Evolutionary conservation across 2,888 invertebrate species (phyloP).

Genomic region (Metellina segmentata): DNA sequence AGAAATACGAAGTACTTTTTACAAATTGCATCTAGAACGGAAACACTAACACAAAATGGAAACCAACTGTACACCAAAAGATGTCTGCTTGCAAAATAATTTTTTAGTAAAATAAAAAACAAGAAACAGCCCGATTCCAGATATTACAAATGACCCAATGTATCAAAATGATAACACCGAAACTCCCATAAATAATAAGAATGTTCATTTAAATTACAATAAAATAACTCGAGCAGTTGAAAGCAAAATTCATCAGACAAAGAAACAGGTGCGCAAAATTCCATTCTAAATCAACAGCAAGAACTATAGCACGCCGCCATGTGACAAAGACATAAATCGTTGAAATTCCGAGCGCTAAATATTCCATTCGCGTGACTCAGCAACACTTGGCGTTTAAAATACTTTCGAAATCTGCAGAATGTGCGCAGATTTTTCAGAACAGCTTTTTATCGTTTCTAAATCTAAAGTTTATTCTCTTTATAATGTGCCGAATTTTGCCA

Average conservation of each 20-base stretch:
- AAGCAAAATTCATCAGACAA: not conserved
- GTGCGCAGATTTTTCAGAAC: not conserved
- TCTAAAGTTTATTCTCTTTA: not conserved
- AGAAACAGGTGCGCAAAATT: not conserved
- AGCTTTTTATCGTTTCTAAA: not conserved
- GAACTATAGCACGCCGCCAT: not conserved
- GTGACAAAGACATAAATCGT: not conserved
- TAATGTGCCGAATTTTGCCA: not conserved
- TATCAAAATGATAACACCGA: not conserved
- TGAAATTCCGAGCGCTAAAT: not conserved
- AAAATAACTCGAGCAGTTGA: not conserved
- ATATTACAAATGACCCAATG: not conserved
- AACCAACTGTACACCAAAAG: not conserved
- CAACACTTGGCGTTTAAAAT: not conserved
- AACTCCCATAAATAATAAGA: not conserved
- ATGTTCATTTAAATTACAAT: not conserved
- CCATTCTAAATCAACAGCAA: not conserved
- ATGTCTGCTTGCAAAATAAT: not conserved
- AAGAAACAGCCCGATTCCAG: not conserved
- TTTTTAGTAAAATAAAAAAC: not conserved
- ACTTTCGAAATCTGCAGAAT: not conserved
- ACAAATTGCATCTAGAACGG: not conserved
- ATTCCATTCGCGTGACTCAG: not conserved
- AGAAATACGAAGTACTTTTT: not conserved
- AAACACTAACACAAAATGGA: no score